phyloP scores from a whole-genome alignment of 92 coral and sea anemone species.

The Umimayanthus kanabou region DNA sequence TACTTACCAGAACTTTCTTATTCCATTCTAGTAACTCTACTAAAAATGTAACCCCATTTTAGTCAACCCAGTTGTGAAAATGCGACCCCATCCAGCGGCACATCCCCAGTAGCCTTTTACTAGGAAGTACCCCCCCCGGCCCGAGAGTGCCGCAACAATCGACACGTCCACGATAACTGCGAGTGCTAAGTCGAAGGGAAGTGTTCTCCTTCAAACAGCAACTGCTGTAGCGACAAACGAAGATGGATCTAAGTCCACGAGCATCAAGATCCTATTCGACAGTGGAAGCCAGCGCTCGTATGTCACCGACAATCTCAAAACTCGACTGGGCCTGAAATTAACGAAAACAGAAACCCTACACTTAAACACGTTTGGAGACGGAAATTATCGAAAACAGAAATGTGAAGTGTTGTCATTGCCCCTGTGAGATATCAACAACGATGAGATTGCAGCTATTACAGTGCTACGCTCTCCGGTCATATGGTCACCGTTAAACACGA shows the following conservation, averaged over 20 bases:
- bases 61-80: too few species aligned
- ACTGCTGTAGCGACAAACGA: constrained; percentile 16
- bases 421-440: constrained; percentile 35
- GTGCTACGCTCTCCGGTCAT: constrained; percentile 57
- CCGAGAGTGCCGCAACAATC: not conserved
- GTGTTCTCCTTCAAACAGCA: constrained; percentile 35
- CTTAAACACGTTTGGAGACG: constrained; percentile 51
- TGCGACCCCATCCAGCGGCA: too few species aligned
- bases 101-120: too few species aligned
- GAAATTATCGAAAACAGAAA: constrained; percentile 44
- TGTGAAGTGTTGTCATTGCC: constrained; percentile 47
- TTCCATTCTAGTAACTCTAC: too few species aligned
- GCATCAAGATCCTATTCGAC: constrained; percentile 40
- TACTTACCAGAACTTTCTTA: too few species aligned
- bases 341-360: constrained; percentile 43
- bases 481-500: constrained; percentile 54
- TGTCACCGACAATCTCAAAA: constrained; percentile 29
- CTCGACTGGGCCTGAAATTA: constrained; percentile 37
- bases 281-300: constrained; percentile 44
- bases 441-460: constrained; percentile 40
- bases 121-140: too few species aligned
- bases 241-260: constrained; percentile 37
- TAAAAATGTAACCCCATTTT: too few species aligned
- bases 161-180: constrained; percentile 47
- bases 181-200: constrained; percentile 43